A percentile compares a stretch with the other conserved stretches of the same genome.
These are phyloP conservation scores for Spatulosminthurus flaviceps DNA, from an alignment of 2,888 invertebrate species.

Conservation along the genomic window DNA sequence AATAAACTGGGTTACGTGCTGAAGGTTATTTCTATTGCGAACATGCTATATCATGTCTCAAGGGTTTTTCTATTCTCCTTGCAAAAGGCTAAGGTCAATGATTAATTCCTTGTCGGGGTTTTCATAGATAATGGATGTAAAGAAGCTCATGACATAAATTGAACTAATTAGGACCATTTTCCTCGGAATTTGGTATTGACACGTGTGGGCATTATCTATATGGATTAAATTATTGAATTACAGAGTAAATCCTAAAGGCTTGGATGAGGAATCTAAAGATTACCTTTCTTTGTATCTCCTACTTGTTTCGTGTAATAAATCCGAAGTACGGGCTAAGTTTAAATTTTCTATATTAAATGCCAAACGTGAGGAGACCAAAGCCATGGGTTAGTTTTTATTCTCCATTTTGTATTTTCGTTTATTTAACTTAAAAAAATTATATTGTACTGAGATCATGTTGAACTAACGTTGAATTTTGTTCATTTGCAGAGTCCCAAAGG, in stretches of 20 bases:
- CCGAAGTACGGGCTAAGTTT: conserved; percentile 99
- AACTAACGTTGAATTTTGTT: conserved; percentile 46
- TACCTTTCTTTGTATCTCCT: conserved; percentile 98
- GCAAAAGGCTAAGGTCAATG: conserved; percentile 27
- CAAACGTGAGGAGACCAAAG: conserved; percentile 99
- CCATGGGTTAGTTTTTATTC: conserved; percentile 81
- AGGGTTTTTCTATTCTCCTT: conserved; percentile 10
- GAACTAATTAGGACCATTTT: neutral
- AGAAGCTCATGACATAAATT: neutral
- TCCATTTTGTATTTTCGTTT: too few species aligned
- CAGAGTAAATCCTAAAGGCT: conserved; percentile 98
- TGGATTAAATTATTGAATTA: conserved; percentile 74
- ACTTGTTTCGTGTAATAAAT: conserved; percentile 99
- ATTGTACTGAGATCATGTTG: too few species aligned
- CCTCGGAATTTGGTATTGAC: conserved; percentile 67
- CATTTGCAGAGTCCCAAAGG: conserved; percentile 77
- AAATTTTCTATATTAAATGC: conserved; percentile 99
- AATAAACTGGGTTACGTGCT: conserved; percentile 1
- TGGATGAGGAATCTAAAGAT: conserved; percentile 99
- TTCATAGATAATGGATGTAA: neutral
- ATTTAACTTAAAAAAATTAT: too few species aligned
- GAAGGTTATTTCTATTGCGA: conserved; percentile 18
- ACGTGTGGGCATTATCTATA: neutral
- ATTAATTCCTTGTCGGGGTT: conserved; percentile 28
- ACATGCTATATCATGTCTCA: conserved; percentile 20